Base-by-base conservation (phyloP, 1,140 invertebrate genomes). In the Solenopsis fugax region DNA sequence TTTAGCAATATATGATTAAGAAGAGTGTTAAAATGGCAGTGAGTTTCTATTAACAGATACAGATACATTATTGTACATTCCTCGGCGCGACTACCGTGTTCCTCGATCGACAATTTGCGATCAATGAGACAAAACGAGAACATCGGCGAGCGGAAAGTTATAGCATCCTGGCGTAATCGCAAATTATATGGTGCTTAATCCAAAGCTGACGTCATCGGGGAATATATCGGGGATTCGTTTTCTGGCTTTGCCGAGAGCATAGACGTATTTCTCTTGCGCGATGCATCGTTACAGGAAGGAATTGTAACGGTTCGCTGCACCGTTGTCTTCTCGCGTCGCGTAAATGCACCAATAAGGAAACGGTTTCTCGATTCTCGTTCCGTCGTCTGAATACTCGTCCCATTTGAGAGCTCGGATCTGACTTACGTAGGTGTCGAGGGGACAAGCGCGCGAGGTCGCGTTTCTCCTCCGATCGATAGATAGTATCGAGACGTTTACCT, bases 391-490 rank as follows among this genome's bases (percentile, higher is more conserved):
- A 85, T 81, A 65, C 80, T 37, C 34, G 76, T 90, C 82, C 81
- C 73, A 69, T 87, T 88, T 76, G 67, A 91, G 62, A 88, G 64
- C 50, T 60, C 48, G 56, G 56, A n/a, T 54, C 34, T 54, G 41
- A 72, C 50, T 60, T 62, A 82, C 89, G 88, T 90, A 73, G 89
- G 89, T 78, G 87, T 86, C 37, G n/a, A 80, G 73, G 77, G 16
- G 62, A 52, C 41, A 41, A 75, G 75, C 65, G 75, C 65, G 45
- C 41, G 76, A 81, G 86, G 58, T 88, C 84, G 73, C 80, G 60
- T 76, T 88, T 88, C 77, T 58, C 50, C 41, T 24, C 18, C 45
- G 62, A 21, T 76, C 62, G 80, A 90, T 89, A 80, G 88, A 88
- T 88, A 45, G 54, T 65, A 87, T 69, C 60, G 85, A 45, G 56